Evolutionary conservation across 2,888 invertebrate species (phyloP), one percentile per base, ranked within the genome.

Genomic region (Spodoptera exigua): DNA sequence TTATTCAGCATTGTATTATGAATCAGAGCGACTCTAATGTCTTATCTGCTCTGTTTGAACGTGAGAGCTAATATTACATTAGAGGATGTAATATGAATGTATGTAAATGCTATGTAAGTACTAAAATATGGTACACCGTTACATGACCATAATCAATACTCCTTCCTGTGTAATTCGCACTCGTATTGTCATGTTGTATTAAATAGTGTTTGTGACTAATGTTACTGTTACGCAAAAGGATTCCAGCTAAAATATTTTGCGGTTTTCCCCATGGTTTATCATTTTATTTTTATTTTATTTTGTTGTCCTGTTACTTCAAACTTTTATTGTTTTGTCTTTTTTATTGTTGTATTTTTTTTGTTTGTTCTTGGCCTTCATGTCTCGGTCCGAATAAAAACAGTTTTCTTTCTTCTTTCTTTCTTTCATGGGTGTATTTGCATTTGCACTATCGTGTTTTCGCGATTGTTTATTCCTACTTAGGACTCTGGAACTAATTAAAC

Each of bases 191-290:
- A 67, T 39, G 9, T 9, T 7, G 35, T 40, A 12, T 21, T 32
- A 35, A 53, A 36, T n/a, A n/a, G n/a, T 59, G 40, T 49, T 53
- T 45, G 43, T 51, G 52, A 64, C 40, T 62, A 49, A 70, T 63
- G 35, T 7, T 7, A 4, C 4, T 32, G 48, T 18, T 41, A 61
- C 35, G 10, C 40, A 51, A 73, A 35, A 40, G 27, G 40, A 27
- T 61, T 48, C 41, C 45, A 18, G 21, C 14, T 36, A 52, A 44
- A 11, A 44, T 3, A 27, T 44, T 34, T n/a, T 74, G 75, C 39
- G 75, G 70, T 74, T 74, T 63, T 70, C 59, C 75, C 13, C n/a
- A 18, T 41, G 17, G 32, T 34, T 57, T 68, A n/a, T n/a, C n/a
- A n/a, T n/a, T n/a, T n/a, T n/a, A n/a, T n/a, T n/a, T n/a, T n/a